Conservation (phyloP, 2,888 invertebrate species). For the Cheiracanthium punctorium region DNA sequence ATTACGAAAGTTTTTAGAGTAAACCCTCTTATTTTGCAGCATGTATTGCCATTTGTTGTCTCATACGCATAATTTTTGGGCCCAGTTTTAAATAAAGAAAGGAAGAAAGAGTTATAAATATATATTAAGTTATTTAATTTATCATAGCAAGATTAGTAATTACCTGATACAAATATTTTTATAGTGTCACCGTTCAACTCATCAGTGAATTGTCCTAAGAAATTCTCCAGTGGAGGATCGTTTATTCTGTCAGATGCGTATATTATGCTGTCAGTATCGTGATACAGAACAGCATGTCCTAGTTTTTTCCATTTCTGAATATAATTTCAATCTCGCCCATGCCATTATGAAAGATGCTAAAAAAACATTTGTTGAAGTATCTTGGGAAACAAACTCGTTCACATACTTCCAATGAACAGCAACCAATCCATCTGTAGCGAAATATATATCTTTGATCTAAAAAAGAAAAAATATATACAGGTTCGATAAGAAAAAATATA, state of each 20-base stretch:
- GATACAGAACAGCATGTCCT: background rate
- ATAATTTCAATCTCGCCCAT: background rate
- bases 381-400: background rate
- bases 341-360: background rate
- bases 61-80: constrained; percentile 39
- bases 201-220: constrained; percentile 16
- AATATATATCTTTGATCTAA: constrained; percentile 29
- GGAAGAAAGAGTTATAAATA: background rate
- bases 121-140: no score
- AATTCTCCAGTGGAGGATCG: constrained; percentile 12
- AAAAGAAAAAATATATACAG: background rate
- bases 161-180: background rate
- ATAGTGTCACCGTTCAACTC: constrained; percentile 12
- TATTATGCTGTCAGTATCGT: constrained; percentile 2
- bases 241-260: background rate
- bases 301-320: constrained; percentile 20
- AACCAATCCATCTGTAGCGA: constrained; percentile 6
- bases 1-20: constrained; percentile 34
- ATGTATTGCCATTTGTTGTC: background rate
- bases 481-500: no score
- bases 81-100: constrained; percentile 29
- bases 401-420: background rate
- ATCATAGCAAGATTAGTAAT: background rate
- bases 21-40: constrained; percentile 23
- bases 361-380: background rate